These are phyloP conservation scores for Sesamia inferens DNA, from an alignment of 2,888 invertebrate genomes.

Conservation along the genomic window DNA sequence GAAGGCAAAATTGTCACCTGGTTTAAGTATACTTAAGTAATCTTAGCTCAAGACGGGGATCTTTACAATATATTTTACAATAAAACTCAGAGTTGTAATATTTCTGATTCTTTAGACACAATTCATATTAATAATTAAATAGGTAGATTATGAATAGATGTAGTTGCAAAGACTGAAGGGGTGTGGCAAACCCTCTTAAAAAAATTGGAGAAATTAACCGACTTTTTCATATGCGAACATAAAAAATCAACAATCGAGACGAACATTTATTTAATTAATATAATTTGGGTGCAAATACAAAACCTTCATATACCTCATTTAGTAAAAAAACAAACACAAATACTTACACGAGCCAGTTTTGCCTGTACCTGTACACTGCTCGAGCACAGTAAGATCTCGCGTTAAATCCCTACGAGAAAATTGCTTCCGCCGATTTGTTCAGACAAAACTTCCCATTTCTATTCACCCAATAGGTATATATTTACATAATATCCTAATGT, in stretches of 20 bases:
- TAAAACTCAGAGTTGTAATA: background rate
- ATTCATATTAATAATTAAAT: background rate
- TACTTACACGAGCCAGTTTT: conserved; percentile 23
- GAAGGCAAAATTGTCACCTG: conserved; percentile 49
- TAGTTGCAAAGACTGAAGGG: background rate
- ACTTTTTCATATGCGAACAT: background rate
- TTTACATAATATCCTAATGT: conserved; percentile 62
- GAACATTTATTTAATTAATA: background rate
- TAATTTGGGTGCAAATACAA: background rate
- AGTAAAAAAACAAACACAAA: background rate
- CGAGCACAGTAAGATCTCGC: conserved; percentile 77
- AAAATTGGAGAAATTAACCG: background rate
- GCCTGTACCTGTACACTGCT: conserved; percentile 59
- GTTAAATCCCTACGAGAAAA: conserved; percentile 84
- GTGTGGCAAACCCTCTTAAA: background rate
- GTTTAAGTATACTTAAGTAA: background rate
- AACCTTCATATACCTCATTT: background rate
- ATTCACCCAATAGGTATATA: conserved; percentile 35
- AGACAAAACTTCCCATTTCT: conserved; percentile 69
- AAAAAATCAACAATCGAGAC: background rate
- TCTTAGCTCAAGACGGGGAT: background rate
- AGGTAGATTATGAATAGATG: background rate
- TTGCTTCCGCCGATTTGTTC: conserved; percentile 84
- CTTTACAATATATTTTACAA: background rate
- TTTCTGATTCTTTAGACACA: background rate